Base-by-base conservation (phyloP, 2,888 invertebrate genomes). In the Drosophila helvetica region DNA sequence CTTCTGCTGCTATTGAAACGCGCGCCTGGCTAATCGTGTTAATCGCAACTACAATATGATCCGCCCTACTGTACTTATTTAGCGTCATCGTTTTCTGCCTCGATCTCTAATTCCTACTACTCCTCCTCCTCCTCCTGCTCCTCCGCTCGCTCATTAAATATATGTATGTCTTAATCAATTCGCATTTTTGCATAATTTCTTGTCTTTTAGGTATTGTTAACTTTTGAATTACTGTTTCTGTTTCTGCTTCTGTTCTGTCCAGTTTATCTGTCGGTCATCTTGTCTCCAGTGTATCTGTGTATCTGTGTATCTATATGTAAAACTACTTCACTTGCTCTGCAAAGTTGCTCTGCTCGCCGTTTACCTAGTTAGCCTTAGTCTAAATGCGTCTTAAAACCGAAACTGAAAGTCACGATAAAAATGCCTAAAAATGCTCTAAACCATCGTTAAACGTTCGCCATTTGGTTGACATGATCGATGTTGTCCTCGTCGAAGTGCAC, bases 371-470 rank as follows among this genome's bases (percentile, higher is more conserved):
- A 84, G 66, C 65, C 88, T 78, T 77, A 88, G 64, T 68, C 75
- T 84, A 86, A 68, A 75, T 71, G 77, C 82, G 76, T 51, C 71
- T 72, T 84, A 74, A 67, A 88, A 86, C 86, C 59, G 77, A 84
- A 84, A 65, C 67, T 88, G 74, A 84, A 84, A 61, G 57, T 88
- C 72, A 76, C 88, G 66, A 69, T 86, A 80, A 80, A 83, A 83
- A 75, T 86, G 68, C 78, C 75, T 75, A 57, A 70, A 80, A 74
- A 75, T 51, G 45, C 46, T 58, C 46, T 54, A 47, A 75, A 74
- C 81, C 79, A 86, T 88, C 80, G 90, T 90, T 91, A 91, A 89
- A 91, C 91, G 83, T 89, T 91, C 74, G 90, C 91, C 88, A 90
- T 89, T 86, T 91, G 91, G 84, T 90, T 89, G 78, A 91, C 77